Evolutionary conservation across 2,797 vertebrate genomes (phyloP).

Genomic region (Synanceia verrucosa): DNA sequence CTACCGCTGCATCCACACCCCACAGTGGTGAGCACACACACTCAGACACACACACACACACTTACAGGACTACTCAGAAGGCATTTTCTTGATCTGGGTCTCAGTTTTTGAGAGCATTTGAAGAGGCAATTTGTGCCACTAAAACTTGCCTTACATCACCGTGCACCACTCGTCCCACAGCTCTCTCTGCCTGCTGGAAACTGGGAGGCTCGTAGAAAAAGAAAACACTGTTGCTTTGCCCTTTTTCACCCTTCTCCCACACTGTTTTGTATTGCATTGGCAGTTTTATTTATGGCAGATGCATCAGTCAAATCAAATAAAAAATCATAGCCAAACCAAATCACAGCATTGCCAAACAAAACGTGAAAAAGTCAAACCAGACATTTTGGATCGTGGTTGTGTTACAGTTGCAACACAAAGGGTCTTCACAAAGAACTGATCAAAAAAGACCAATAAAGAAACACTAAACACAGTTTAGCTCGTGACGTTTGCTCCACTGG

Average conservation of each 20-base stretch:
- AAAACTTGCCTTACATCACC: slow-evolving; percentile 13
- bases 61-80: background rate
- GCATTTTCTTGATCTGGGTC: slow-evolving; percentile 20
- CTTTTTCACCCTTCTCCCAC: background rate
- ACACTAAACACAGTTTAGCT: background rate
- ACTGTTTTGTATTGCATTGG: slow-evolving; percentile 11
- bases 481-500: background rate
- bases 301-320: background rate
- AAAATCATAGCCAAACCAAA: background rate
- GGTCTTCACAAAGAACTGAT: slow-evolving; percentile 11
- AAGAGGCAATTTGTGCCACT: slow-evolving; percentile 19
- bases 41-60: slow-evolving; percentile 7
- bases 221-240: background rate
- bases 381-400: background rate
- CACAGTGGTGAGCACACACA: slow-evolving; percentile 86
- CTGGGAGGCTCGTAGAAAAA: slow-evolving; percentile 3
- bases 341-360: slow-evolving; percentile 7
- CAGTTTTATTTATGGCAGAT: slow-evolving; percentile 32
- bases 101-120: slow-evolving; percentile 9
- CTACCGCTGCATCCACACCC: slow-evolving; percentile 95
- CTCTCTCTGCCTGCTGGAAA: slow-evolving; percentile 12
- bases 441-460: background rate
- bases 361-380: background rate
- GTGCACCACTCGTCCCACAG: slow-evolving; percentile 16
- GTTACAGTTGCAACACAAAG: slow-evolving; percentile 19